Conservation (phyloP, 2,888 invertebrate species). For the Piscicola geometra region DNA sequence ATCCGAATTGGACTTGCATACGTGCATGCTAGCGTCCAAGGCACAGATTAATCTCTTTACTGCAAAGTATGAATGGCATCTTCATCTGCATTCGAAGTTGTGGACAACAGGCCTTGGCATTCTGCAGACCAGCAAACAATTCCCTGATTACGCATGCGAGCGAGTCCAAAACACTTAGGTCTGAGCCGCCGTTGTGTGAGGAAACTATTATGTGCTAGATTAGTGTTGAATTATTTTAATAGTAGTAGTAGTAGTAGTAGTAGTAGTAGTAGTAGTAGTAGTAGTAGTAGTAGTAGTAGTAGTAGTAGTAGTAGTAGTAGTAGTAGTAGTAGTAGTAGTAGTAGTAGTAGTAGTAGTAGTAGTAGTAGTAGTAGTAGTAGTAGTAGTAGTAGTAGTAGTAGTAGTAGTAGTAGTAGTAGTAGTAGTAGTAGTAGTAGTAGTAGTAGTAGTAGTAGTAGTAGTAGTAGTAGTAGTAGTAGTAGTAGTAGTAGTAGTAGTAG, state of each 20-base stretch:
- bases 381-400: not conserved
- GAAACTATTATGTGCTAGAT: no score
- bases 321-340: not conserved
- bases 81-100: no score
- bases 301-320: not conserved
- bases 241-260: slow-evolving; percentile 5
- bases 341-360: not conserved
- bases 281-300: not conserved
- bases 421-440: not conserved
- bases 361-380: not conserved
- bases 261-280: not conserved
- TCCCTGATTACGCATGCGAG: no score
- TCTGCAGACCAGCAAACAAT: no score
- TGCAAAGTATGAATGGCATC: no score
- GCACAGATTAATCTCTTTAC: no score
- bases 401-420: not conserved
- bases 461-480: not conserved
- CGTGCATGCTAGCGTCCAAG: no score
- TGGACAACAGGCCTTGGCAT: no score
- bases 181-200: no score
- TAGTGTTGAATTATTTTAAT: not conserved
- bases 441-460: not conserved
- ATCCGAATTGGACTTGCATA: no score
- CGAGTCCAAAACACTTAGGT: no score
- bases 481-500: not conserved